Conservation (phyloP, 2,888 invertebrate genomes). For the Masnerella sp. region DNA sequence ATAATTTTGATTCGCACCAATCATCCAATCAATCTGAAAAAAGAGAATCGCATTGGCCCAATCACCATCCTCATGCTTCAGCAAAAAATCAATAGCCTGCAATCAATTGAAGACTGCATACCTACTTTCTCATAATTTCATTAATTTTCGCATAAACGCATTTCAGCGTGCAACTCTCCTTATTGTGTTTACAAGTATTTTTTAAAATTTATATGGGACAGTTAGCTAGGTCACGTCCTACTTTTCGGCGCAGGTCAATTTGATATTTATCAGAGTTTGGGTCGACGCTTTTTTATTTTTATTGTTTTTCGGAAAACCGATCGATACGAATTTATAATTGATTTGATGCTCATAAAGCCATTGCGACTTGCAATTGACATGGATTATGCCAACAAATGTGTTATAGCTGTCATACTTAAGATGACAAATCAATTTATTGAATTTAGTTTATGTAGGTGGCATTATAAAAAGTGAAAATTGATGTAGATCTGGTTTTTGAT, state of each 20-base stretch:
- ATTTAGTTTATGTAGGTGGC: neutral
- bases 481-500: too few relatives aligned
- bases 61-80: too few relatives aligned
- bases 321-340: neutral
- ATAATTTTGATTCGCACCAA: too few relatives aligned
- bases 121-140: too few relatives aligned
- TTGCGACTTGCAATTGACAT: neutral
- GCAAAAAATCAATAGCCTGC: too few relatives aligned
- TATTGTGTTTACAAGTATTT: neutral
- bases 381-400: neutral
- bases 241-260: constrained; percentile 28
- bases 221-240: constrained; percentile 40
- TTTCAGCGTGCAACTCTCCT: too few relatives aligned
- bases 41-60: too few relatives aligned
- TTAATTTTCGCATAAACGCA: too few relatives aligned
- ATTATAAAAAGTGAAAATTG: neutral
- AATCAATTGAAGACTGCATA: too few relatives aligned
- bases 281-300: neutral
- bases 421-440: constrained; percentile 3
- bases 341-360: too few relatives aligned
- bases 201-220: constrained; percentile 19
- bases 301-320: neutral
- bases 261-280: constrained; percentile 13
- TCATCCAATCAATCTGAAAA: too few relatives aligned
- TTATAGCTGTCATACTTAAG: neutral